Evolutionary conservation across 2,797 vertebrate species (phyloP).

Genomic region (Scomberomorus guttatus): DNA sequence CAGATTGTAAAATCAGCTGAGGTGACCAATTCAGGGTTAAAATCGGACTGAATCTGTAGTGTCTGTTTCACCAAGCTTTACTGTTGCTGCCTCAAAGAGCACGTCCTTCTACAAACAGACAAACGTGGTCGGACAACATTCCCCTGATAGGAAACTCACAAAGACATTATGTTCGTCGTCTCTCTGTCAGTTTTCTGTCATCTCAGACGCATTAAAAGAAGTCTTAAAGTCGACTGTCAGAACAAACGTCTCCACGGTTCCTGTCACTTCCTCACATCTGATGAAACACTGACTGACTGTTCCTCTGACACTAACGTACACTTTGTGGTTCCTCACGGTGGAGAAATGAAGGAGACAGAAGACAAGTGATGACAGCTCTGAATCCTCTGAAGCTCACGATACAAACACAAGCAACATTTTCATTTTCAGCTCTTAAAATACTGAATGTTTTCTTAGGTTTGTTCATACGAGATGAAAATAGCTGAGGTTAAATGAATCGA

Average conservation of each 20-base stretch:
- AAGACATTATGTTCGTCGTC: background rate
- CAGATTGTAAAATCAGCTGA: too few relatives aligned
- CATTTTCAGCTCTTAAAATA: too few relatives aligned
- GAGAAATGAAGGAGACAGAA: slow-evolving; percentile 14
- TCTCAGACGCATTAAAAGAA: background rate
- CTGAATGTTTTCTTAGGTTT: too few relatives aligned
- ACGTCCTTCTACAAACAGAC: too few relatives aligned
- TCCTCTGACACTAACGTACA: slow-evolving; percentile 29
- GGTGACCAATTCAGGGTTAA: too few relatives aligned
- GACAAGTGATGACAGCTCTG: slow-evolving; percentile 13
- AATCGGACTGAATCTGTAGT: too few relatives aligned
- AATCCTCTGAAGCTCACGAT: background rate
- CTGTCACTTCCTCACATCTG: slow-evolving; percentile 19
- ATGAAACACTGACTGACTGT: slow-evolving; percentile 3
- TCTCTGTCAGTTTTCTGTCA: slow-evolving; percentile 25
- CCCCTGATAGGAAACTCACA: background rate
- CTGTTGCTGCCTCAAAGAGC: background rate
- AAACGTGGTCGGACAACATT: slow-evolving; percentile 6
- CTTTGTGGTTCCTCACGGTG: slow-evolving; percentile 29
- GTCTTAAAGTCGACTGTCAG: slow-evolving; percentile 12
- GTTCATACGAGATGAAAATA: too few relatives aligned
- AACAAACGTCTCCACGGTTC: background rate
- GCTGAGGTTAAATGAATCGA: too few relatives aligned
- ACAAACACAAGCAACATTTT: too few relatives aligned
- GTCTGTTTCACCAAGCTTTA: background rate